These are phyloP conservation scores for Spialia ferax DNA, from an alignment of 2,888 invertebrate species.

Conservation along the genomic window DNA sequence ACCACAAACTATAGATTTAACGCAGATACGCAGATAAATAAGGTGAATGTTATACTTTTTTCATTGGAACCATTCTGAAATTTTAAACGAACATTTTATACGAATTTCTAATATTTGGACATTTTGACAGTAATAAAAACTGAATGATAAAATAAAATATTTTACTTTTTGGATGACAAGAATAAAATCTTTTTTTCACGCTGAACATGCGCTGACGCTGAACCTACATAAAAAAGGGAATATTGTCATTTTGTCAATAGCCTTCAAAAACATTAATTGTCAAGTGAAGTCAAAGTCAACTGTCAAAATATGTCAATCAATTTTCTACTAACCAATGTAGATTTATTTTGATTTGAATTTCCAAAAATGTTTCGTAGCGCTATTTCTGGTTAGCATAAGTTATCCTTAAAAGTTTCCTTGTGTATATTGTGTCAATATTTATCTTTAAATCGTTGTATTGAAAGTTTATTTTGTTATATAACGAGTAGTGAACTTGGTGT, in stretches of 20 bases:
- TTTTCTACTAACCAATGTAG: conserved; percentile 23
- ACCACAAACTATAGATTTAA: conserved; percentile 20
- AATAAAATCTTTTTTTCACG: too few species aligned
- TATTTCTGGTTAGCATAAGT: conserved; percentile 65
- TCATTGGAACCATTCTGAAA: conserved; percentile 6
- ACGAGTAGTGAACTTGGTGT: conserved; percentile 48
- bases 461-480: conserved; percentile 24
- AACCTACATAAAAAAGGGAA: too few species aligned
- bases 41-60: conserved; percentile 6
- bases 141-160: too few species aligned
- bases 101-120: too few species aligned
- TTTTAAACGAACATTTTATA: not conserved
- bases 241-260: too few species aligned
- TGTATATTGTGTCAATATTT: conserved; percentile 14
- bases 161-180: too few species aligned
- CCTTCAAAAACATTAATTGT: not conserved
- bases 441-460: conserved; percentile 5
- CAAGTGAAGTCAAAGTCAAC: not conserved
- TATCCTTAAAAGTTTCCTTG: conserved; percentile 26
- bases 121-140: too few species aligned
- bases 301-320: not conserved
- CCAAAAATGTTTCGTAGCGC: conserved; percentile 69
- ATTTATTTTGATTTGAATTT: not conserved
- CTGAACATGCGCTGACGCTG: too few species aligned
- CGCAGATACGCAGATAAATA: not conserved